Conservation (phyloP, 2,113 vertebrate species). For the Rhodinocichla rosea region DNA sequence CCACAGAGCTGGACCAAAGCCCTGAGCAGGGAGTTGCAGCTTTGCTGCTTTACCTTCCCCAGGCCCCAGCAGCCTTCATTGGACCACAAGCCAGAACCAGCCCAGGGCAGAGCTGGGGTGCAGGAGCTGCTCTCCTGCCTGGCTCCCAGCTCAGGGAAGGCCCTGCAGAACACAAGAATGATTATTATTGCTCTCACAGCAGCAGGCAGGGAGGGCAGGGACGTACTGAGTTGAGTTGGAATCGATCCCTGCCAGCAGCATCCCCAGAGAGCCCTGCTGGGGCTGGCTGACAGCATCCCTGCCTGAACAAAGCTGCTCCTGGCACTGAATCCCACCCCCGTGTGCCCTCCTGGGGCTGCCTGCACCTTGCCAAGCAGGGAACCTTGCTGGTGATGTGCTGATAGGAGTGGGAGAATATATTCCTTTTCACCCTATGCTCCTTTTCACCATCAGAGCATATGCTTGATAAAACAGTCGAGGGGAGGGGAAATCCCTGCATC, state of each 20-base stretch:
- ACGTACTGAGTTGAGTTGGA: neutral
- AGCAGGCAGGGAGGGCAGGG: neutral
- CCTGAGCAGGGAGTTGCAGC: neutral
- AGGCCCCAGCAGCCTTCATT: accelerated
- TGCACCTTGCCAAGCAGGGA: neutral
- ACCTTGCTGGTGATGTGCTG: neutral
- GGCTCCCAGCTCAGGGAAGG: neutral
- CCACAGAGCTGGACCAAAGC: neutral
- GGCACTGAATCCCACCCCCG: neutral
- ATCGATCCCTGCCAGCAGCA: neutral
- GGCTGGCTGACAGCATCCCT: neutral
- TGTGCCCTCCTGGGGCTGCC: neutral
- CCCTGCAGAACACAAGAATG: neutral
- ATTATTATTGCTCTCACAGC: neutral
- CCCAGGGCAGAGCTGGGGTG: neutral
- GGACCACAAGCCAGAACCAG: accelerated
- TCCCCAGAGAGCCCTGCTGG: neutral
- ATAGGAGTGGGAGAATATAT: neutral
- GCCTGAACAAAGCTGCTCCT: neutral
- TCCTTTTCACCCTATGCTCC: neutral
- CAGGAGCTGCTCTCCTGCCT: neutral
- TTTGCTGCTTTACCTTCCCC: neutral
- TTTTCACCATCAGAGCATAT: neutral
- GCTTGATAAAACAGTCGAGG: neutral
- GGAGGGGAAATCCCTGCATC: neutral